Base-by-base conservation (phyloP, 2,113 vertebrate genomes). In the Lagopus leucura region DNA sequence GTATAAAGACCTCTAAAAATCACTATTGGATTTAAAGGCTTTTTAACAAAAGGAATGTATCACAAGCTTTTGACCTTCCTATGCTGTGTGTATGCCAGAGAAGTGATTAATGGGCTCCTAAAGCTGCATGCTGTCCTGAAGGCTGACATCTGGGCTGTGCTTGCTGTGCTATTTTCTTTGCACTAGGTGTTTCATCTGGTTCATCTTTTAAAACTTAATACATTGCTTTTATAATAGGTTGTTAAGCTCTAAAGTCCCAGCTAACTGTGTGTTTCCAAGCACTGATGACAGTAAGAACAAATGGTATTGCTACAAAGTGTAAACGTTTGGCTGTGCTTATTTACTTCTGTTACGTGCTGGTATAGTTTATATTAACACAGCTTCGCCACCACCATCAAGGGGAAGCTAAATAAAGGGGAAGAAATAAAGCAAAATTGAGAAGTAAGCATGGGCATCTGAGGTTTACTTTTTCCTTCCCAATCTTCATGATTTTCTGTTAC, bases 301-400 rank as follows among this genome's bases (percentile, higher is more conserved):
- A 96, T 65, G 73, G 74, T 50, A 8, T 32, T 94, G 87, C 22
- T 85, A 91, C 76, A 63, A 80, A 85, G 79, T 77, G 73, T 54
- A 55, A 55, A 66, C 66, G 7, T 27, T 0, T 79, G 24, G 28
- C 78, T 85, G 18, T 7, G 48, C 19, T 58, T 18, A 6, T 54
- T 22, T 70, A 5, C 47, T 82, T 72, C 90, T 88, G 25, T 48
- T 78, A 90, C 77, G 70, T 92, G 66, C 66, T 86, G 32, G 71
- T 71, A 89, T 63, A 24, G 60, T 79, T 77, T 73, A 79, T 83
- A 45, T 19, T 18, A 45, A 45, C 19, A 45, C 12, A 86, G 78
- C 90, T 5, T n/a, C 30, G 92, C 71, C 65, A 74, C 34, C 63
- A 40, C 48, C 78, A 57, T 24, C 9, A 71, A 86, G 58, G 61